Percentiles rank a stretch among this genome's conserved stretches.
These are phyloP conservation scores for Paelopatides confundens DNA, from an alignment of 53 echinoderm and acorn worm species.

Conservation along the genomic window DNA sequence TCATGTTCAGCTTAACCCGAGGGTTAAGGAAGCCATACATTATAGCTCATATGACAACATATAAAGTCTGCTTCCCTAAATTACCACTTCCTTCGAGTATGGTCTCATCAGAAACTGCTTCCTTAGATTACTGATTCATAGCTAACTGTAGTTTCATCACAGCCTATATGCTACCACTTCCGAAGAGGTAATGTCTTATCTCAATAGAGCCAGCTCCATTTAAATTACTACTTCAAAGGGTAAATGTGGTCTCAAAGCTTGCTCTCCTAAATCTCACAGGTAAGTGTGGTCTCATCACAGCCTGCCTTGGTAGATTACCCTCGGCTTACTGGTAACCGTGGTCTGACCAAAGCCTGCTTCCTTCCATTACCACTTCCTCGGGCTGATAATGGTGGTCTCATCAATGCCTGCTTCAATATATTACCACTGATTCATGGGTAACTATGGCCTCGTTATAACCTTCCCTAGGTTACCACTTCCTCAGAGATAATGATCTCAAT, in stretches of 20 bases:
- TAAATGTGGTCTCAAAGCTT: too few species aligned
- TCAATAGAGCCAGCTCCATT: too few species aligned
- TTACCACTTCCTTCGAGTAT: too few species aligned
- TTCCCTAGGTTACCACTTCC: slow-evolving; percentile 92
- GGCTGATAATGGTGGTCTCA: neutral
- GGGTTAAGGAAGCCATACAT: too few species aligned
- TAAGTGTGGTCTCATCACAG: neutral
- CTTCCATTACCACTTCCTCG: neutral
- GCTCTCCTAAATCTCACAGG: neutral
- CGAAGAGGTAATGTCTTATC: neutral
- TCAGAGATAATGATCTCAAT: slow-evolving; percentile 83
- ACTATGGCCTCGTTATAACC: too few species aligned
- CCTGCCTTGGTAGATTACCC: neutral
- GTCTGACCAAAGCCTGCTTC: neutral
- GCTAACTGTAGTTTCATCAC: neutral
- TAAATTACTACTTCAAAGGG: too few species aligned
- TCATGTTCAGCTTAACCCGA: too few species aligned
- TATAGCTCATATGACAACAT: too few species aligned
- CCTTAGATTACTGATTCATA: neutral
- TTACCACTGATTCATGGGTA: too few species aligned
- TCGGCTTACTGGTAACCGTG: neutral
- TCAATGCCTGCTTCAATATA: neutral
- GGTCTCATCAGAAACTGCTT: neutral
- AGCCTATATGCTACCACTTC: neutral
- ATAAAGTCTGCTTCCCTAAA: too few species aligned